Evolutionary conservation across 2,888 invertebrate species (phyloP).

Genomic region (Iphiclides podalirius): DNA sequence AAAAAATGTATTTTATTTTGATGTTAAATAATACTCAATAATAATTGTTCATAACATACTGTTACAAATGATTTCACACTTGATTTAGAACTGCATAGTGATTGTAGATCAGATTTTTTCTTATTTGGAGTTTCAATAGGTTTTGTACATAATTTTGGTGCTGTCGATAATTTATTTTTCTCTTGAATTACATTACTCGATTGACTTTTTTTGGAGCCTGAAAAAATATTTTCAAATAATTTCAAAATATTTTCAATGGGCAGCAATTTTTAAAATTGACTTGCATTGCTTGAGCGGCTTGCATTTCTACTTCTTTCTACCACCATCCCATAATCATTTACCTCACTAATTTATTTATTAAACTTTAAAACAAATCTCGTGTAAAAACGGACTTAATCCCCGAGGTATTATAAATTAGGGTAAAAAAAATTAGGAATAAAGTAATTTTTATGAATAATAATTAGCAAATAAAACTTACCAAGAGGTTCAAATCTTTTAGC

Average conservation of each 20-base stretch:
- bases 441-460: too few relatives aligned
- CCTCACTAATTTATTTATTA: too few relatives aligned
- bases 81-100: conserved; percentile 56
- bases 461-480: conserved; percentile 61
- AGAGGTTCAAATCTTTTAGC: conserved; percentile 66
- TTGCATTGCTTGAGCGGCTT: too few relatives aligned
- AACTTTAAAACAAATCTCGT: too few relatives aligned
- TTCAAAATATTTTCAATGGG: too few relatives aligned
- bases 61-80: conserved; percentile 64
- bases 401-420: too few relatives aligned
- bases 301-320: too few relatives aligned
- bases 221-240: conserved; percentile 23
- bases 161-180: conserved; percentile 32
- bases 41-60: conserved; percentile 42
- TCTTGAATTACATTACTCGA: conserved; percentile 28
- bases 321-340: too few relatives aligned
- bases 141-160: conserved; percentile 33
- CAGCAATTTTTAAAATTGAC: too few relatives aligned
- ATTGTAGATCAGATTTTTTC: conserved; percentile 46
- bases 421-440: too few relatives aligned
- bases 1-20: not conserved
- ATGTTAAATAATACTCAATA: too few relatives aligned
- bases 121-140: conserved; percentile 35
- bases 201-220: conserved; percentile 43
- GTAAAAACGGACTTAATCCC: too few relatives aligned